A percentile compares a stretch with the other conserved stretches of the same genome.
Conservation (phyloP, 2,113 vertebrate species). For the Callipepla squamata region DNA sequence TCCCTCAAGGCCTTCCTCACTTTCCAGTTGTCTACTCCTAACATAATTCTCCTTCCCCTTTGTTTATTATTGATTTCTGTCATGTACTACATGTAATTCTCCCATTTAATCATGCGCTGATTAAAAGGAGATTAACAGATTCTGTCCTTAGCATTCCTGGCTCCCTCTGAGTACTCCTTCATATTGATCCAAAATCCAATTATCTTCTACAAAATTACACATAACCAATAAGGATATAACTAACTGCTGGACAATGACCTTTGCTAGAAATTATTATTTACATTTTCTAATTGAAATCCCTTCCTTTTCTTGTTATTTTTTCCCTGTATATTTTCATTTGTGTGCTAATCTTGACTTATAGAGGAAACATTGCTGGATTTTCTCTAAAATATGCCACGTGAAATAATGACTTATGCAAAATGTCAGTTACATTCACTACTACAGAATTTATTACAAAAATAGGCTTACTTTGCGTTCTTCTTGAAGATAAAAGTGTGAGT, state of each 20-base stretch:
- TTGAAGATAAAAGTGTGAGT: neutral
- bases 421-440: neutral
- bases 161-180: neutral
- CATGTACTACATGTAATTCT: neutral
- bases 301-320: neutral
- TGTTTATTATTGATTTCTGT: neutral
- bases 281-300: neutral
- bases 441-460: neutral
- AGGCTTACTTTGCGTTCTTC: neutral
- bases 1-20: neutral
- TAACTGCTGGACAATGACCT: neutral
- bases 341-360: neutral
- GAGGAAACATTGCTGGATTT: neutral
- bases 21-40: neutral
- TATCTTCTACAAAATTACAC: neutral
- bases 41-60: neutral
- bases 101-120: neutral
- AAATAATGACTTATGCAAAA: neutral
- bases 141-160: neutral
- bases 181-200: slow-evolving; percentile 32
- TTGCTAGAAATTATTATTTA: neutral
- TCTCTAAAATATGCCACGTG: neutral
- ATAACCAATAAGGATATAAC: neutral
- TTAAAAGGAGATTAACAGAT: slow-evolving; percentile 23
- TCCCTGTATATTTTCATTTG: neutral